phyloP scores from a whole-genome alignment of 2,888 invertebrate species.

The Cephus pulcher region DNA sequence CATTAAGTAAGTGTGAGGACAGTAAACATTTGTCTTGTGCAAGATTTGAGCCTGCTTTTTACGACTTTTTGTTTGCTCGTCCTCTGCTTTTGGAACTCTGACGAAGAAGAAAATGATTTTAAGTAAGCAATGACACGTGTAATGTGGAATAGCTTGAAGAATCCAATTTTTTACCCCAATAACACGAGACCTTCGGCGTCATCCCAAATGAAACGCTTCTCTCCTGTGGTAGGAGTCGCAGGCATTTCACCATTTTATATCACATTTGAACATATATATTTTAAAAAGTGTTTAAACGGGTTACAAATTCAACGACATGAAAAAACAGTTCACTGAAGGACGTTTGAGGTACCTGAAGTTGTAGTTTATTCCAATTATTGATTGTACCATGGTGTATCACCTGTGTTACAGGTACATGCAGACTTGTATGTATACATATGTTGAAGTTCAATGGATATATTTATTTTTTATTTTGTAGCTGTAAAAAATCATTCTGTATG shows the following conservation, averaged over 20 bases:
- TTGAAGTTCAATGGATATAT: not conserved
- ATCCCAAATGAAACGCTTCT: slow-evolving; percentile 53
- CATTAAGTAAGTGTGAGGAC: slow-evolving; percentile 52
- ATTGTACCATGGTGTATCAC: slow-evolving; percentile 26
- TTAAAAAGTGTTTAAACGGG: slow-evolving; percentile 8
- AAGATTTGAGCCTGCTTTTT: slow-evolving; percentile 20
- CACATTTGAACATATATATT: slow-evolving; percentile 31
- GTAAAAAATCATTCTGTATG: not conserved
- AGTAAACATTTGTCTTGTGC: slow-evolving; percentile 39
- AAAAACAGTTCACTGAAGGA: not conserved
- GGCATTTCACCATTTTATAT: slow-evolving; percentile 23
- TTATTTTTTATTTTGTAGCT: not conserved
- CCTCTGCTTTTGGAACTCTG: slow-evolving; percentile 36
- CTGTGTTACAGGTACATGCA: not conserved
- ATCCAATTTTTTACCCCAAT: slow-evolving; percentile 38
- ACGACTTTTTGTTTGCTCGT: slow-evolving; percentile 40
- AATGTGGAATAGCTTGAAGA: not conserved
- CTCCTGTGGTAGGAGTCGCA: slow-evolving; percentile 16
- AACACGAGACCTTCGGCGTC: slow-evolving; percentile 43
- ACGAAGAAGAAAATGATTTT: slow-evolving; percentile 1
- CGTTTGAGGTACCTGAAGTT: slow-evolving; percentile 39
- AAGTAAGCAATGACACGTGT: not conserved
- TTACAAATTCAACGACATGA: not conserved
- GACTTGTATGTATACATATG: not conserved
- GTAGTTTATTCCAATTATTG: slow-evolving; percentile 39